Evolutionary conservation across 2,797 vertebrate genomes (phyloP).

Genomic region (Smutsia gigantea): DNA sequence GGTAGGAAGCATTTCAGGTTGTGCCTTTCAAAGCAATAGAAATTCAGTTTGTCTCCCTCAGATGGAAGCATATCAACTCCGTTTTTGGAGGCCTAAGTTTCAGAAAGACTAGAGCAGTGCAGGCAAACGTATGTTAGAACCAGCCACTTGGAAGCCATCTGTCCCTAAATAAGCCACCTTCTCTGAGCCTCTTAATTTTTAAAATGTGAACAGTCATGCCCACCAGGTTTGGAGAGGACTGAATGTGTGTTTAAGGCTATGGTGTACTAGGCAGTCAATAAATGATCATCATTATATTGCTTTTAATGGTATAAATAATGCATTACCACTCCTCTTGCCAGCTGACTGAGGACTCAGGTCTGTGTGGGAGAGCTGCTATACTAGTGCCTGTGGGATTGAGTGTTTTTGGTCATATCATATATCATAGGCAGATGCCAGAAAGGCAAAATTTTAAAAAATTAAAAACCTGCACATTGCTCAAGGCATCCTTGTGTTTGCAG

Average conservation of each 20-base stretch:
- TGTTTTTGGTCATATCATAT: constrained; percentile 7
- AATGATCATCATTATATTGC: not conserved
- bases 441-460: constrained; percentile 37
- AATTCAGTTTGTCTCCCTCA: not conserved
- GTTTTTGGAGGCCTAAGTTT: not conserved
- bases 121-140: not conserved
- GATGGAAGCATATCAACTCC: not conserved
- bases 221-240: not conserved
- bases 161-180: not conserved
- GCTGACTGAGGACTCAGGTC: constrained; percentile 10
- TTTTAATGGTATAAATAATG: not conserved
- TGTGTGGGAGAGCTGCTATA: not conserved
- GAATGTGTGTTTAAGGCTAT: not conserved
- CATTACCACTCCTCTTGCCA: not conserved
- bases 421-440: constrained; percentile 57
- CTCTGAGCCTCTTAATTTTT: not conserved
- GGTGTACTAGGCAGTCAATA: not conserved
- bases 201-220: not conserved
- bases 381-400: not conserved
- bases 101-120: not conserved
- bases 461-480: constrained; percentile 58
- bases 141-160: not conserved
- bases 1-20: not conserved
- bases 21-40: not conserved
- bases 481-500: constrained; percentile 72